Percentiles rank a stretch among this genome's conserved stretches.
These are phyloP conservation scores for Drosophila sechellia DNA, from an alignment of 1,140 invertebrate genomes.

Conservation along the genomic window DNA sequence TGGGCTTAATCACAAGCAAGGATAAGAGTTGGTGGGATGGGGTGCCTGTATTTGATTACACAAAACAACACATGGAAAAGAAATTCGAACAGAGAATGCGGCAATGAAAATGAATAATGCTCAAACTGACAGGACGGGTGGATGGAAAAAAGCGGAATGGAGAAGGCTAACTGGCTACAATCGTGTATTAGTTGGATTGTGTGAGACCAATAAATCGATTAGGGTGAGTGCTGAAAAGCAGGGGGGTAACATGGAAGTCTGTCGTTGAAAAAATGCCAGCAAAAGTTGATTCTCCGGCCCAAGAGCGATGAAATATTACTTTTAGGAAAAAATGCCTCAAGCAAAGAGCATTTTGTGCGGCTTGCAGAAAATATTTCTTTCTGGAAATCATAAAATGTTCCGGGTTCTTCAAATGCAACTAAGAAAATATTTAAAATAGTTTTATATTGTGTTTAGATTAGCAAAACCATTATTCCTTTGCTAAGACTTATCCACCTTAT, in stretches of 20 bases:
- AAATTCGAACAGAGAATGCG: constrained; percentile 39
- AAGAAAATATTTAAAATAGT: too few relatives aligned
- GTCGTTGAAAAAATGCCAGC: constrained; percentile 10
- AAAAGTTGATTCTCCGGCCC: constrained; percentile 7
- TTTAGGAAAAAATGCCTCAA: background rate
- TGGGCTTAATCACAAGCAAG: constrained; percentile 71
- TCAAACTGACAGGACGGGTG: constrained; percentile 31
- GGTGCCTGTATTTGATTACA: constrained; percentile 59
- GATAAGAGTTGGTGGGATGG: constrained; percentile 10
- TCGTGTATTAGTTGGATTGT: constrained; percentile 38
- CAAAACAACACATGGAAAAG: constrained; percentile 50
- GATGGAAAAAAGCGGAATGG: background rate
- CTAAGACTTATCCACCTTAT: background rate
- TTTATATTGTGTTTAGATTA: too few relatives aligned
- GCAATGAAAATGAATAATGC: constrained; percentile 75
- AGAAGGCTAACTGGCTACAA: constrained; percentile 20
- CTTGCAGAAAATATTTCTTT: too few relatives aligned
- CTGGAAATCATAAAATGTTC: too few relatives aligned
- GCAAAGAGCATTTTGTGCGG: background rate
- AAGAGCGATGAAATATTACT: constrained; percentile 25
- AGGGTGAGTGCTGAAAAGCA: constrained; percentile 42
- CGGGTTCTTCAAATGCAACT: too few relatives aligned
- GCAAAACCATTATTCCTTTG: background rate
- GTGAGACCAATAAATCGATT: constrained; percentile 73
- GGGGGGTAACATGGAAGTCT: constrained; percentile 19